Evolutionary conservation across 2,797 vertebrate genomes (phyloP), one percentile per base, ranked within the genome.

Genomic region (Enteromius viviparus): DNA sequence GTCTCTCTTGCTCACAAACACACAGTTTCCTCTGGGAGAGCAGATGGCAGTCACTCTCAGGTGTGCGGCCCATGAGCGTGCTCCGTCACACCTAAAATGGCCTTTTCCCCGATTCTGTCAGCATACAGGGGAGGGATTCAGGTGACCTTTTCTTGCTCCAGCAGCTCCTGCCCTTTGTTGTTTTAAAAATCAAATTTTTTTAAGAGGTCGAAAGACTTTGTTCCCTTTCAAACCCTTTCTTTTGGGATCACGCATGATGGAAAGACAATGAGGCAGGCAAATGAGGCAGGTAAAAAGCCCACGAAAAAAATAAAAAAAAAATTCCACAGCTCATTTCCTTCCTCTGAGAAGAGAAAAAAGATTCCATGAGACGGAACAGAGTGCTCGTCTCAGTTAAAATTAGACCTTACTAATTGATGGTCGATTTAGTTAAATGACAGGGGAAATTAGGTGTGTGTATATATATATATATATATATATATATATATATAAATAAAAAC

Each of bases 151-250:
- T 60, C 77, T 66, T 60, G 55, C 17, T 14, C 19, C 12, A 78
- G 40, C 45, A 78, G 68, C 15, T 60, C 69, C 32, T 55, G 55
- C 37, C 14, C 65, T 66, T 55, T 79, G 60, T 76, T 78, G 60
- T 60, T 78, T 77, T n/a, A 42, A 40, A 53, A 68, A 26, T 37
- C n/a, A 29, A 10, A 42, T 71, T 1, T 71, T 68, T 66, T 23
- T 26, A 37, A 47, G 40, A 47, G 70, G 29, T 15, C 5, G n/a
- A 45, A 72, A 12, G 15, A 55, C 42, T 19, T 51, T 32, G 12
- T 40, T 40, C 17, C 32, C 51, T 19, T 66, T 21, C 51, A 11
- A 68, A 15, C 29, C 23, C 32, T 98, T 87, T 99, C 97, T 72
- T 99, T 98, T 85, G 21, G 49, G 62, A 82, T 51, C 65, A 75